Evolutionary conservation across 2,113 vertebrate genomes (phyloP), one percentile per base, ranked within the genome.

Genomic region (Catharus fuscescens): DNA sequence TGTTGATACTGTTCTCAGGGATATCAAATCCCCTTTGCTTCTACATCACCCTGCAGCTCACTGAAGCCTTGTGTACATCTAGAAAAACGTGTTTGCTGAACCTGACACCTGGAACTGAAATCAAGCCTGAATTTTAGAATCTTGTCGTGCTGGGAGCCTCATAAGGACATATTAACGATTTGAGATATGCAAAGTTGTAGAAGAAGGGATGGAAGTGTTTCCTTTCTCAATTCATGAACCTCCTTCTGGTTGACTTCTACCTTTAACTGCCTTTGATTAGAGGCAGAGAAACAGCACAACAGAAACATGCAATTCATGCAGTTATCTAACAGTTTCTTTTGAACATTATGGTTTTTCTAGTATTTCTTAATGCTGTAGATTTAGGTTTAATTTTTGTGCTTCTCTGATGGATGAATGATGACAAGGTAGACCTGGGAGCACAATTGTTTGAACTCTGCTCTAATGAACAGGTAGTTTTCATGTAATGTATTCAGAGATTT

Each of bases 41-140:
- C 11, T 70, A 2, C 4, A 5, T 9, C 0, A 0, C 13, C 20
- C 12, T 14, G 8, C 47, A 65, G 31, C n/a, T 94, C 31, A 52
- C 29, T 4, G 54, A 5, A 18, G 10, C 14, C 42, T 42, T 54
- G 36, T 16, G 0, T 1, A 0, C 18, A 29, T n/a, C n/a, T 64
- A 56, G 26, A 44, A 47, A 78, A 90, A 8, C 4, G 3, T 1
- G 2, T 53, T 78, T 74, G 24, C 14, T 64, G 26, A 66, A 62
- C 34, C 10, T 71, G 38, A 31, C 18, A 32, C 28, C 9, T 57
- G 71, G 72, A 65, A 66, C 42, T 34, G 32, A 74, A 80, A 77
- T 50, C 6, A 62, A 42, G 10, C 4, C 3, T 8, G 0, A 65
- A 14, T 66, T 45, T 17, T 24, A 42, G 29, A 5, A 4, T 52